Evolutionary conservation across 1,140 invertebrate genomes (phyloP), one percentile per base, ranked within the genome.

Genomic region (Drosophila burlai): DNA sequence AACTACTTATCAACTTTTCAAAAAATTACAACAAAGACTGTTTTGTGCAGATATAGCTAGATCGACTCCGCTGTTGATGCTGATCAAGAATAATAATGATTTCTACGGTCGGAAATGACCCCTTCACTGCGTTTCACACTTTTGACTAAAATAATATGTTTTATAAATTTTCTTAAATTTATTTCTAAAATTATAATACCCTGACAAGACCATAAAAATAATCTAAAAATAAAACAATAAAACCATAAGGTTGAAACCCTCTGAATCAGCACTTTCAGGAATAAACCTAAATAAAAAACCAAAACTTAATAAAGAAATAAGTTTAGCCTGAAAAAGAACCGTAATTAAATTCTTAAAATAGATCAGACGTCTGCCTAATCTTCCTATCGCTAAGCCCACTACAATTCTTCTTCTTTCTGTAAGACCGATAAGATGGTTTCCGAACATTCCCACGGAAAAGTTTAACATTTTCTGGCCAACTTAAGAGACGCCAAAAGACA

Each of bases 401-500:
- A 57, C n/a, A 36, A 24, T 24, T 57, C 34, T 16, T 16, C 29
- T 50, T 62, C 21, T 18, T 16, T 11, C 4, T 54, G 3, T 10
- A 18, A 11, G 24, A 15, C 40, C 21, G 29, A 61, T 66, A 26
- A 34, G 18, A 21, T 16, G 18, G 9, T 16, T 31, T 26, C 18
- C 43, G 34, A 49, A 72, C 50, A 42, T 40, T 21, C 5, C n/a
- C 36, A 60, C 13, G 13, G 54, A 24, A 40, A 55, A 38, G 16
- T 21, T 13, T 50, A 73, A 72, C 68, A 68, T 45, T 55, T 7
- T 45, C 31, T 52, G 47, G 9, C 18, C 13, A 60, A 36, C 45
- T 38, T 29, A 63, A 63, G 26, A 63, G 64, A 62, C 21, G 1
- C 16, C 4, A 6, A 36, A 46, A 24, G 5, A n/a, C 42, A 42